phyloP scores from a whole-genome alignment of 2,113 vertebrate species.

The Bubo scandiacus region DNA sequence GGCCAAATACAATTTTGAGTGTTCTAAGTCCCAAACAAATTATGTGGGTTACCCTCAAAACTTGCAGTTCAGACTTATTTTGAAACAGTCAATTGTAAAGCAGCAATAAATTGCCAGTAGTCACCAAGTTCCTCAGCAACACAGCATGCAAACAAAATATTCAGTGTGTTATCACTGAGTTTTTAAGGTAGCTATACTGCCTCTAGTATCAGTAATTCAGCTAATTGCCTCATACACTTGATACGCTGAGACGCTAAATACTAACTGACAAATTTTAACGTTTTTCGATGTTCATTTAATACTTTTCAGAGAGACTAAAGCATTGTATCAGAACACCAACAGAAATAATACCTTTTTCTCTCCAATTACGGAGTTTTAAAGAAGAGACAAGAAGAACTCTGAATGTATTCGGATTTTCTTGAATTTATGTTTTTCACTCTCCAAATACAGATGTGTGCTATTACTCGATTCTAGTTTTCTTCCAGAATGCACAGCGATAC shows the following conservation, averaged over 20 bases:
- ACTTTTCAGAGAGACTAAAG: neutral
- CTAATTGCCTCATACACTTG: constrained; percentile 7
- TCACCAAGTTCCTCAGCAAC: neutral
- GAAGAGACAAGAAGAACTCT: neutral
- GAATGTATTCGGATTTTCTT: neutral
- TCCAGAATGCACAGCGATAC: neutral
- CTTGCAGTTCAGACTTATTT: neutral
- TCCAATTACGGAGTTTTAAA: neutral
- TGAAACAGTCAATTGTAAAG: neutral
- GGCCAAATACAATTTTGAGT: neutral
- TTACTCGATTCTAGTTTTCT: neutral
- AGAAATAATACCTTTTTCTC: neutral
- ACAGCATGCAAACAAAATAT: neutral
- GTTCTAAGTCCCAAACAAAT: neutral
- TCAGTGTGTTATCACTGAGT: neutral
- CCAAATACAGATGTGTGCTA: neutral
- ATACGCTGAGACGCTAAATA: constrained; percentile 4
- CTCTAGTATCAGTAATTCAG: neutral
- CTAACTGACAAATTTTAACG: neutral
- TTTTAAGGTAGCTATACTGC: neutral
- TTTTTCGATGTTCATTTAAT: neutral
- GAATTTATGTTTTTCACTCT: neutral
- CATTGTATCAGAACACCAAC: fast-evolving
- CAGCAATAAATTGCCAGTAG: neutral
- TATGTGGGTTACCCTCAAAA: neutral